Evolutionary conservation across 2,113 vertebrate genomes (phyloP), one percentile per base, ranked within the genome.

Genomic region (Pseudorasbora parva): DNA sequence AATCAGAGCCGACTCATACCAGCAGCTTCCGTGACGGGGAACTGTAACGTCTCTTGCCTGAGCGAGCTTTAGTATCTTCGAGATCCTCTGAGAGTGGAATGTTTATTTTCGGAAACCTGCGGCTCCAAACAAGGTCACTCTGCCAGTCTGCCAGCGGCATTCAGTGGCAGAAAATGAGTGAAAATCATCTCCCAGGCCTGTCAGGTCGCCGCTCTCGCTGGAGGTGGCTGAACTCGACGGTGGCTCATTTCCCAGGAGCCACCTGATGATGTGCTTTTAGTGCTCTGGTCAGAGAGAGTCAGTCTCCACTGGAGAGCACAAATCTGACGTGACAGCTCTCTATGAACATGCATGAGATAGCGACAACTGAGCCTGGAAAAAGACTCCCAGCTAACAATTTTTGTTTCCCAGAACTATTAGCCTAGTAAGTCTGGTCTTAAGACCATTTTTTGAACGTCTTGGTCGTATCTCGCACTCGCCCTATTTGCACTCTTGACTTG

Each of bases 21-120:
- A 49, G 79, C 79, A 87, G 80, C 81, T 78, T 81, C 47, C 25
- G 33, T 54, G 37, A 75, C 15, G 17, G 75, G 77, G 83, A 87
- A 82, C 45, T 57, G 21, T 84, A 47, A 60, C 49, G 51, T 19
- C 57, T 74, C 41, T 85, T 43, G 1, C 60, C 41, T 33, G 69
- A 37, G 69, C 54, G n/a, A 78, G 74, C 74, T 74, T 81, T 30
- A 21, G 71, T 77, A 33, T 23, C 77, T 83, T 68, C 33, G 47
- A 57, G 64, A 85, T 69, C 45, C 81, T 81, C 56, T 57, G 72
- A 74, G 71, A 88, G 69, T 66, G 27, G 60, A 37, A 25, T 54
- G 69, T 88, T 86, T 84, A 87, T 87, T 87, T 87, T 85, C 75
- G 79, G 84, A 81, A 77, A 80, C 19, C 60, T 41, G 76, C 69